A percentile compares a stretch with the other conserved stretches of the same genome.
Evolutionary conservation across 2,888 invertebrate species (phyloP).

Genomic region (Gerris lacustris): DNA sequence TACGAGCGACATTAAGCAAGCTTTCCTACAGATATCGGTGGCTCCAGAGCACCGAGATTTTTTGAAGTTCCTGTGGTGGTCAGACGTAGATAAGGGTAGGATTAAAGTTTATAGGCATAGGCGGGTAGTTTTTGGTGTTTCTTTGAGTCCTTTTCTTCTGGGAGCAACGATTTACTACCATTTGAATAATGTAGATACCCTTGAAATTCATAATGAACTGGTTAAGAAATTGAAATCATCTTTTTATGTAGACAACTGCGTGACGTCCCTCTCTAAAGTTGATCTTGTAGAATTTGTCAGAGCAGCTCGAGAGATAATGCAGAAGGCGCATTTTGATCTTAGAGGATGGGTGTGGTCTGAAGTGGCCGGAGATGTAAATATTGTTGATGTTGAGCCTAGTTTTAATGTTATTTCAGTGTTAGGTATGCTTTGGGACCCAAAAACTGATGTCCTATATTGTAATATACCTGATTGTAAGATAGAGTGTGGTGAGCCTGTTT

Average conservation of each 20-base stretch:
- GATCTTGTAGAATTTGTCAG: conserved; percentile 12
- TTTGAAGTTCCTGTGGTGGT: conserved; percentile 31
- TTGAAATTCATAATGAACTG: not conserved
- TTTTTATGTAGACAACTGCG: conserved; percentile 21
- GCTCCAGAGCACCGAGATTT: conserved; percentile 28
- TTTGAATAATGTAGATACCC: conserved; percentile 6
- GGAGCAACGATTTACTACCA: conserved; percentile 16
- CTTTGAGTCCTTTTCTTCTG: conserved; percentile 19
- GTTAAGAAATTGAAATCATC: conserved; percentile 6
- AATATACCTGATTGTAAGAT: conserved; percentile 6
- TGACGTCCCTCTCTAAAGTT: conserved; percentile 7
- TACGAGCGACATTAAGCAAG: not conserved
- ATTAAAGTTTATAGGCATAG: conserved; percentile 16
- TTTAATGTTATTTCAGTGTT: conserved; percentile 8
- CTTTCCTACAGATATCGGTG: not conserved
- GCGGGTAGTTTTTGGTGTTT: conserved; percentile 21
- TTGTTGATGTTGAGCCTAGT: not conserved
- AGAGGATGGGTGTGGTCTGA: conserved; percentile 15
- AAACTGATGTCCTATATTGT: conserved; percentile 12
- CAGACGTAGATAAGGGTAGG: not conserved
- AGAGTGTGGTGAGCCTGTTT: not conserved
- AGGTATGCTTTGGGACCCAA: conserved; percentile 13
- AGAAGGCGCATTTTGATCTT: conserved; percentile 15
- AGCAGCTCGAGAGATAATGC: conserved; percentile 10
- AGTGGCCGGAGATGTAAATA: not conserved